phyloP scores from a whole-genome alignment of 2,797 vertebrate genomes.

The Lithobates sylvaticus region DNA sequence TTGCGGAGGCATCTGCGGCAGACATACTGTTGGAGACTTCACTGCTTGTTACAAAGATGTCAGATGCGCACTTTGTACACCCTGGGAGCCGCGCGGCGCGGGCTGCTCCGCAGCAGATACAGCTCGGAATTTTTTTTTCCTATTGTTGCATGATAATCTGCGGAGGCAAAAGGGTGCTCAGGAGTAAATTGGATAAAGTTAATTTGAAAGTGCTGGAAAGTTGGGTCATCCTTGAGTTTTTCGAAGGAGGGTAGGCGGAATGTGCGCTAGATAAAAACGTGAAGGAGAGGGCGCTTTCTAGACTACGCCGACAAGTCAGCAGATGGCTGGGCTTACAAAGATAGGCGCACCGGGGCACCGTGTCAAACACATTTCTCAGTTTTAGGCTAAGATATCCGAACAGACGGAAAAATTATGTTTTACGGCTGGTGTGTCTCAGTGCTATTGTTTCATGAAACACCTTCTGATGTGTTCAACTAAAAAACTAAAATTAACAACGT shows the following conservation, averaged over 20 bases:
- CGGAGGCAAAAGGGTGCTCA: not conserved
- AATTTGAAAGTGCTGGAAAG: not conserved
- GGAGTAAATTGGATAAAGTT: conserved; percentile 39
- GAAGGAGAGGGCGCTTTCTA: not conserved
- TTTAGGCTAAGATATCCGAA: not conserved
- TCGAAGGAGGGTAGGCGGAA: not conserved
- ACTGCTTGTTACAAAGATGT: conserved; percentile 16
- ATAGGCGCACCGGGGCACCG: not conserved
- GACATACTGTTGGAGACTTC: conserved; percentile 19
- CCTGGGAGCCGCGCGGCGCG: conserved; percentile 5
- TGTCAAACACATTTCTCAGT: not conserved
- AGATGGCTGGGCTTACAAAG: not conserved
- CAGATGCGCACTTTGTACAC: not conserved
- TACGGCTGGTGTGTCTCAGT: not conserved
- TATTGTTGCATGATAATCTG: conserved; percentile 28
- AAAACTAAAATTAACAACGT: too few relatives aligned
- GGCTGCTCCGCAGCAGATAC: conserved; percentile 30
- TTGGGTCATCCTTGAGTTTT: conserved; percentile 3
- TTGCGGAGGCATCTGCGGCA: not conserved
- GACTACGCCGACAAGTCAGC: not conserved
- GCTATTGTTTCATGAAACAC: not conserved
- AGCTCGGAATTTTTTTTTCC: conserved; percentile 1
- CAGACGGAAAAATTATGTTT: not conserved
- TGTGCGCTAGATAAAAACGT: not conserved
- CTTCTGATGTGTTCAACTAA: not conserved